Evolutionary conservation across 2,888 invertebrate species (phyloP).

Genomic region (Corythucha ciliata): DNA sequence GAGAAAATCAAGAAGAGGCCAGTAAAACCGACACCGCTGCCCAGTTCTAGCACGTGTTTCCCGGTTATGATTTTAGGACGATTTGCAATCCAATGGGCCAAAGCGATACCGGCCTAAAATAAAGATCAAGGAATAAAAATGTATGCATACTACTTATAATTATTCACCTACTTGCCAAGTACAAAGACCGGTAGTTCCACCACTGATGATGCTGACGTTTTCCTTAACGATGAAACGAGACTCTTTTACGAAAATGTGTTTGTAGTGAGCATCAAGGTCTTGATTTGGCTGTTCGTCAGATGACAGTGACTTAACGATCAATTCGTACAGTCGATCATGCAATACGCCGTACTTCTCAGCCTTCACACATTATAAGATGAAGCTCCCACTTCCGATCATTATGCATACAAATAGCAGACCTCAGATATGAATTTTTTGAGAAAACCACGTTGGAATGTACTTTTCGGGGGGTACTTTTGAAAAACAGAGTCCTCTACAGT

Average conservation of each 20-base stretch:
- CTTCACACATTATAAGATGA: too few relatives aligned
- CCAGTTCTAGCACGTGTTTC: slow-evolving; percentile 61
- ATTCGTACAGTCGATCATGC: slow-evolving; percentile 55
- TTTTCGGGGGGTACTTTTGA: slow-evolving; percentile 52
- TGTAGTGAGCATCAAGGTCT: slow-evolving; percentile 46
- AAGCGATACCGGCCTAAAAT: slow-evolving; percentile 56
- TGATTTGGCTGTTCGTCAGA: slow-evolving; percentile 37
- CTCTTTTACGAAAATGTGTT: slow-evolving; percentile 51
- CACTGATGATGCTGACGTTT: slow-evolving; percentile 59
- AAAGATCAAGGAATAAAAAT: slow-evolving; percentile 11
- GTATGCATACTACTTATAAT: neutral
- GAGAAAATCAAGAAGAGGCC: slow-evolving; percentile 53
- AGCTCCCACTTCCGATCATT: slow-evolving; percentile 8
- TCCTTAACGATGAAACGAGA: slow-evolving; percentile 51
- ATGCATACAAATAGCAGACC: neutral
- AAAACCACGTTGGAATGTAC: slow-evolving; percentile 54
- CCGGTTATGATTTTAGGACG: slow-evolving; percentile 46
- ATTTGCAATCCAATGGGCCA: slow-evolving; percentile 60
- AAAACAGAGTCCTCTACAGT: slow-evolving; percentile 51
- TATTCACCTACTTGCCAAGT: slow-evolving; percentile 58
- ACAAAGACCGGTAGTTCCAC: slow-evolving; percentile 69
- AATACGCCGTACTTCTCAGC: slow-evolving; percentile 50
- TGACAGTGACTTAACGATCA: slow-evolving; percentile 49
- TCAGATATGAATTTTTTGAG: slow-evolving; percentile 48
- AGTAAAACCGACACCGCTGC: slow-evolving; percentile 61